Conservation (phyloP, 2,888 invertebrate species). For the Dastarcus helophoroides region DNA sequence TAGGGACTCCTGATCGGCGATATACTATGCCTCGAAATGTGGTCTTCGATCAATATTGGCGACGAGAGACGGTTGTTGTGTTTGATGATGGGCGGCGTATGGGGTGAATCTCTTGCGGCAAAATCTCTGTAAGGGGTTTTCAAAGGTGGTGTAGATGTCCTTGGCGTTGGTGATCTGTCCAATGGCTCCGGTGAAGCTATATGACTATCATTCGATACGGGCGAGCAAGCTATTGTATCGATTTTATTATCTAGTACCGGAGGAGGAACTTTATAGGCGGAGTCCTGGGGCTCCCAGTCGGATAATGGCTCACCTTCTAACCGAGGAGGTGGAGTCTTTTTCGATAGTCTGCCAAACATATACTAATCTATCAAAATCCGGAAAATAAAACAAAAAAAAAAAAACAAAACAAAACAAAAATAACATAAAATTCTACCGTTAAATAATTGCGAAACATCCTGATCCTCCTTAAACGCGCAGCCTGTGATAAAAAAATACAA, state of each 20-base stretch:
- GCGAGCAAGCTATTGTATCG: slow-evolving; percentile 33
- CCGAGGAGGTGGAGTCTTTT: slow-evolving; percentile 18
- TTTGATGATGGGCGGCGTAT: slow-evolving; percentile 47
- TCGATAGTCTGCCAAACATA: slow-evolving; percentile 13
- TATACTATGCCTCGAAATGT: slow-evolving; percentile 26
- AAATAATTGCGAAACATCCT: too few relatives aligned
- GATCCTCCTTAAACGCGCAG: too few relatives aligned
- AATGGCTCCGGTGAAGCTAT: slow-evolving; percentile 32
- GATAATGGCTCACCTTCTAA: slow-evolving; percentile 25
- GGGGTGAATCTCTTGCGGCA: slow-evolving; percentile 49
- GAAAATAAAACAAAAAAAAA: too few relatives aligned
- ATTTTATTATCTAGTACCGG: slow-evolving; percentile 25
- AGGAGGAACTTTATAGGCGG: slow-evolving; percentile 11
- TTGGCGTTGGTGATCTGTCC: slow-evolving; percentile 25
- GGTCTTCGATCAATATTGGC: slow-evolving; percentile 10
- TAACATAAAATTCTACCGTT: too few relatives aligned
- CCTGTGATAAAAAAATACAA: too few relatives aligned
- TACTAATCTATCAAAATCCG: neutral
- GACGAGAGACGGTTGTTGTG: slow-evolving; percentile 9
- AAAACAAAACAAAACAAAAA: too few relatives aligned
- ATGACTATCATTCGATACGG: slow-evolving; percentile 35
- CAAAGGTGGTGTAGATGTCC: slow-evolving; percentile 38
- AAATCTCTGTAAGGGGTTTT: slow-evolving; percentile 21
- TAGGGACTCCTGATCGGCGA: slow-evolving; percentile 8
- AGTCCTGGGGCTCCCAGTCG: slow-evolving; percentile 27